phyloP scores from a whole-genome alignment of 2,113 vertebrate genomes.

The Ondatra zibethicus region DNA sequence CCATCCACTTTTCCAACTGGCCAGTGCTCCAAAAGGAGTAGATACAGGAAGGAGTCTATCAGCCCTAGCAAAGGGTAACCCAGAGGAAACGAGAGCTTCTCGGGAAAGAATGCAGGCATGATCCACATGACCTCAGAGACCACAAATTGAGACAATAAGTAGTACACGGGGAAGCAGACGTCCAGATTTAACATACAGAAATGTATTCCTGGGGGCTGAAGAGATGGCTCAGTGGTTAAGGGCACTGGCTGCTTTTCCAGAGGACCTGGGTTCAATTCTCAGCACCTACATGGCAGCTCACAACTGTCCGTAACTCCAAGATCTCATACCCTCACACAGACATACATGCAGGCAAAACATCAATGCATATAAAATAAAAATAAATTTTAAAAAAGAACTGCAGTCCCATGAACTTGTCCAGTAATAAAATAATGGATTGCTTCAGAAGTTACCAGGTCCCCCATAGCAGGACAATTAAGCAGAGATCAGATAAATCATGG shows the following conservation, averaged over 20 bases:
- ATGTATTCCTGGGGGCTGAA: not conserved
- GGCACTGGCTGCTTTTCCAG: not conserved
- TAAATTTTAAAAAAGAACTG: not conserved
- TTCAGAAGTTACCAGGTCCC: not conserved
- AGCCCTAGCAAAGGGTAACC: not conserved
- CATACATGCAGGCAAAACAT: not conserved
- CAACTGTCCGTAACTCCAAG: not conserved
- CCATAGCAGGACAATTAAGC: not conserved
- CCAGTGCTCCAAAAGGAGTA: not conserved
- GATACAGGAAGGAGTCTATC: not conserved
- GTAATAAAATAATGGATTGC: not conserved
- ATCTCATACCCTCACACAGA: not conserved
- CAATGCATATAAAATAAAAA: not conserved
- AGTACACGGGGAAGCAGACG: not conserved
- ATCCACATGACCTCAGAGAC: not conserved
- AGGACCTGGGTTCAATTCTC: not conserved
- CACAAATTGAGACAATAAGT: not conserved
- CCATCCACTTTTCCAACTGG: not conserved
- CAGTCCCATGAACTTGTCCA: not conserved
- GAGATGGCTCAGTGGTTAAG: not conserved
- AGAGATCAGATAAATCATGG: not conserved
- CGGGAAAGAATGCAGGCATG: rapidly evolving
- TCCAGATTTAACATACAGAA: not conserved
- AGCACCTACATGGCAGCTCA: not conserved
- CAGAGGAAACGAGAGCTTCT: not conserved